These are phyloP conservation scores for Heliconius cydno DNA, from an alignment of 2,888 invertebrate genomes.

Conservation along the genomic window DNA sequence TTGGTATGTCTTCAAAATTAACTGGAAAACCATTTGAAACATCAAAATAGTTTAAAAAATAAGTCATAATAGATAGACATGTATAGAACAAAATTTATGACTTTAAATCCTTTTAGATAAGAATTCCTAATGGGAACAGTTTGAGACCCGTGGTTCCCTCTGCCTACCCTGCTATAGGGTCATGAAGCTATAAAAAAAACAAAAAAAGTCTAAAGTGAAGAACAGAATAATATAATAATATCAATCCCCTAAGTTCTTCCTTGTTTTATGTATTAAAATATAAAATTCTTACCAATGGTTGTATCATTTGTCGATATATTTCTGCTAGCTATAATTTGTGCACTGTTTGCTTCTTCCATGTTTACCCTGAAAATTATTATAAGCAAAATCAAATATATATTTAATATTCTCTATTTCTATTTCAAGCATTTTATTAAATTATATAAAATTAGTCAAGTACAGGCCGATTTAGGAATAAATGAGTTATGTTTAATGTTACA, in stretches of 20 bases:
- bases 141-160: too few species aligned
- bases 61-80: too few species aligned
- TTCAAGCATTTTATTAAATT: background rate
- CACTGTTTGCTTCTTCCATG: constrained; percentile 22
- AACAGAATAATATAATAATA: background rate
- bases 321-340: constrained; percentile 11
- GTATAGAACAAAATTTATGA: too few species aligned
- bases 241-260: background rate
- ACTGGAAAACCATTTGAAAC: constrained; percentile 50
- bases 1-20: constrained; percentile 56
- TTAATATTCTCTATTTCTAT: too few species aligned
- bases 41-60: background rate
- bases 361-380: constrained; percentile 75
- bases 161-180: too few species aligned
- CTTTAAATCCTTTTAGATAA: too few species aligned
- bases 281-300: background rate
- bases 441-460: too few species aligned
- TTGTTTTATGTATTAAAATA: background rate
- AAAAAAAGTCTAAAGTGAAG: background rate
- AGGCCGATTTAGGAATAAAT: too few species aligned
- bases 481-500: too few species aligned
- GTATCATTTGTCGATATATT: background rate
- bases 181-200: too few species aligned
- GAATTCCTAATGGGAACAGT: too few species aligned
- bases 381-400: background rate